Percentiles rank a stretch among this genome's conserved stretches.
Evolutionary conservation across 2,113 vertebrate genomes (phyloP).

Genomic region (Etheostoma cragini): DNA sequence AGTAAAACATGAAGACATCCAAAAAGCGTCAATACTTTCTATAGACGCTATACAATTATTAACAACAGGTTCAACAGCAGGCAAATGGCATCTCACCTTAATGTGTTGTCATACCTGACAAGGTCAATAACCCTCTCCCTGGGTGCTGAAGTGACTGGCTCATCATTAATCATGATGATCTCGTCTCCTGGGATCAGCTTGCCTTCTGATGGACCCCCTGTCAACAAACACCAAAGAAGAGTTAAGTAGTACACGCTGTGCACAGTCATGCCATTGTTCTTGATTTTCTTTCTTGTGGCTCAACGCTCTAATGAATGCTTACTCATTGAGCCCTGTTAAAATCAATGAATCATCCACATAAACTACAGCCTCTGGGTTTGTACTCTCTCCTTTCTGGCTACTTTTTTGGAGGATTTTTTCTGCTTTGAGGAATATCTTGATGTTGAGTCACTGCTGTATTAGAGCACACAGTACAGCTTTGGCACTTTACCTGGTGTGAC

Average conservation of each 20-base stretch:
- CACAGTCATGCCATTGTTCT: conserved; percentile 24
- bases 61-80: conserved; percentile 28
- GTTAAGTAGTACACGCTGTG: conserved; percentile 36
- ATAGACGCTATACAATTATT: not conserved
- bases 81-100: conserved; percentile 27
- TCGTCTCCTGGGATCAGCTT: conserved; percentile 97
- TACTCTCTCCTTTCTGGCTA: conserved; percentile 9
- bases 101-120: conserved; percentile 89
- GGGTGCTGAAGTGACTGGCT: conserved; percentile 93
- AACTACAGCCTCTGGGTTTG: conserved; percentile 31
- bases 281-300: conserved; percentile 22
- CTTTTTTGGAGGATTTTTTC: conserved; percentile 49
- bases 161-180: conserved; percentile 99
- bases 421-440: conserved; percentile 23
- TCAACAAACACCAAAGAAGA: conserved; percentile 61
- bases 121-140: conserved; percentile 98
- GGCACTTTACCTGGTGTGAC: conserved; percentile 93
- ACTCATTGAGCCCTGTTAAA: conserved; percentile 55
- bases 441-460: conserved; percentile 53
- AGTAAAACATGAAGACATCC: not conserved
- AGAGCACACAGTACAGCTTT: conserved; percentile 15
- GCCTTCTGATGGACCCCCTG: conserved; percentile 97
- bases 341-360: conserved; percentile 60
- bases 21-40: not conserved
- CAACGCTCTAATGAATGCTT: conserved; percentile 52